These are phyloP conservation scores for Aphaenogaster rudis DNA, from an alignment of 1,140 invertebrate genomes.

Conservation along the genomic window DNA sequence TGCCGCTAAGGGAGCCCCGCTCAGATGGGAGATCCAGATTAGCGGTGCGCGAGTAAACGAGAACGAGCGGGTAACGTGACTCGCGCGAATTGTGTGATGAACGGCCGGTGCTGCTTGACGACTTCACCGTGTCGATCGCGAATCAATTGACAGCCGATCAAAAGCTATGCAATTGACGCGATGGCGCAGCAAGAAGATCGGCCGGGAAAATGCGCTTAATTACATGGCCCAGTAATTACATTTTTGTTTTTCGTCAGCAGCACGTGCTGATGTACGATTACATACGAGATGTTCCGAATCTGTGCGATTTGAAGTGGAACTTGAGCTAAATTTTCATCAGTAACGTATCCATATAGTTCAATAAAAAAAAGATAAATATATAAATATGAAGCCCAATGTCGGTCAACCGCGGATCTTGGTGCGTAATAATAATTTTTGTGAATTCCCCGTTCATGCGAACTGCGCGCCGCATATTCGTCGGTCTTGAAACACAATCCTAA, in stretches of 20 bases:
- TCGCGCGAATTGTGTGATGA: conserved; percentile 66
- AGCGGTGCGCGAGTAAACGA: conserved; percentile 43
- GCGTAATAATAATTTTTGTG: no score
- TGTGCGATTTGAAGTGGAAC: background rate
- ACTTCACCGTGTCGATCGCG: conserved; percentile 63
- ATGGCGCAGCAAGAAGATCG: conserved; percentile 11
- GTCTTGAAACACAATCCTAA: no score
- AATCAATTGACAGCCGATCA: conserved; percentile 35
- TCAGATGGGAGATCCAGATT: conserved; percentile 66
- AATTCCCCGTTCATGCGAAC: no score
- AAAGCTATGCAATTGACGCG: conserved; percentile 33
- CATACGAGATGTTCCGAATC: background rate
- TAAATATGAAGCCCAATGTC: no score
- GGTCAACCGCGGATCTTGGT: no score
- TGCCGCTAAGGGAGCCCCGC: conserved; percentile 50
- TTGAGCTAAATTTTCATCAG: background rate
- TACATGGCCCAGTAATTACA: conserved; percentile 19
- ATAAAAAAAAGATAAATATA: no score
- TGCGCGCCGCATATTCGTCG: no score
- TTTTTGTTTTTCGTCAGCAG: background rate
- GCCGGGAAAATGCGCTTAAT: conserved; percentile 36
- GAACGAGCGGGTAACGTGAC: conserved; percentile 72
- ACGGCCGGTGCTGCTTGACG: conserved; percentile 51
- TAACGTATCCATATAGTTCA: background rate
- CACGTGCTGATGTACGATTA: background rate